Base-by-base conservation (phyloP, 1,140 invertebrate genomes). In the Pararge aegeria region DNA sequence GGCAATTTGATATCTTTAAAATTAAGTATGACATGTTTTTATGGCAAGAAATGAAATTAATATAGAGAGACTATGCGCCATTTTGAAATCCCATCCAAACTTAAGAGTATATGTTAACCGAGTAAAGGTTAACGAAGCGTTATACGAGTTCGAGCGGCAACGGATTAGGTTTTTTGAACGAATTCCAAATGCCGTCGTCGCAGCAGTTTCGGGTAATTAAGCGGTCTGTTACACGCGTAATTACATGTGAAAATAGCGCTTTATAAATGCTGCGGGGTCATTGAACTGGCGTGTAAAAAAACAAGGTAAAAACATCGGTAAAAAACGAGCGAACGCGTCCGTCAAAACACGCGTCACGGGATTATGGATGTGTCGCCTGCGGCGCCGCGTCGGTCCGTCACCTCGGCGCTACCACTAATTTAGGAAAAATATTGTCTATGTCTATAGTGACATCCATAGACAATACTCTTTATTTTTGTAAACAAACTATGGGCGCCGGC, bases 291-390 rank as follows among this genome's bases (percentile, higher is more conserved):
- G 54, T 20, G 16, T 56, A 78, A 74, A 80, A n/a, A 82, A 78
- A 66, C 63, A 38, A 50, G 42, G 68, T 70, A 80, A 84, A 75
- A 86, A 83, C 65, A 49, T 68, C 59, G 13, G 69, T 55, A 80
- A 81, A 75, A 83, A 80, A 62, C 73, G 68, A 66, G 59, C 61
- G 61, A 71, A 69, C 57, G 66, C 58, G 70, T 80, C 75, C 79
- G 81, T 89, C 86, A 87, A 81, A 82, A 81, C 73, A 80, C 64
- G 73, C 83, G 83, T 83, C 82, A 82, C 82, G 64, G 83, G 83
- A 81, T 84, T 87, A 87, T 83, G 69, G 80, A 87, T 87, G 82
- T 83, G 76, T 82, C 75, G 76, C 80, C 69, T 27, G 76, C 64
- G 77, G 80, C 73, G 52, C 49, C 34, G 40, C 21, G 9, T 1